Percentiles rank a stretch among this genome's conserved stretches.
These are phyloP conservation scores for Prunella strophiata DNA, from an alignment of 2,797 vertebrate species.

Conservation along the genomic window DNA sequence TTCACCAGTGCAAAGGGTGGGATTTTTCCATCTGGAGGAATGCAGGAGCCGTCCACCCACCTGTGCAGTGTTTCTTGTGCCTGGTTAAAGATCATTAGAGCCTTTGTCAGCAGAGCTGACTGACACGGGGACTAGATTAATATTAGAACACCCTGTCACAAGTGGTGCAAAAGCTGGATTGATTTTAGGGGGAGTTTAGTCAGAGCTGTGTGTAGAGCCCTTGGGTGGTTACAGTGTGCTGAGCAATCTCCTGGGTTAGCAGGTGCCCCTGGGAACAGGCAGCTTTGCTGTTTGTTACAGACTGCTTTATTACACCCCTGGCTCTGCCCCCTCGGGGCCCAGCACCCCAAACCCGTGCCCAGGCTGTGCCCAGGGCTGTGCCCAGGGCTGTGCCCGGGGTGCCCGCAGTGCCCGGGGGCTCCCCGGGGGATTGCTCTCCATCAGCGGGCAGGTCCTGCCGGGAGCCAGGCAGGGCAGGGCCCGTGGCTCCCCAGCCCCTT, in stretches of 20 bases:
- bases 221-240: conserved; percentile 68
- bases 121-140: conserved; percentile 78
- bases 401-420: fast-evolving
- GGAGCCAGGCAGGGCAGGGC: not conserved
- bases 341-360: fast-evolving
- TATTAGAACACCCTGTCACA: conserved; percentile 78
- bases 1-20: not conserved
- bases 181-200: conserved; percentile 77
- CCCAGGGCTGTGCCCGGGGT: not conserved
- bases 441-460: fast-evolving
- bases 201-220: conserved; percentile 67
- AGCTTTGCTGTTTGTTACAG: conserved; percentile 55
- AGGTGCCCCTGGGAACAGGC: conserved; percentile 62
- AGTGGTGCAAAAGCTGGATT: conserved; percentile 74
- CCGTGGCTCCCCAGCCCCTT: not conserved
- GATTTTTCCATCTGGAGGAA: not conserved
- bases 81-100: conserved; percentile 75
- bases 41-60: not conserved
- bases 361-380: not conserved
- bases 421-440: too few species aligned
- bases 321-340: not conserved
- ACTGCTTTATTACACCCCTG: not conserved
- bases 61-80: conserved; percentile 57
- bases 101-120: conserved; percentile 67
- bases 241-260: conserved; percentile 71